These are phyloP conservation scores for Botia almorhae DNA, from an alignment of 2,797 vertebrate species.

Conservation along the genomic window DNA sequence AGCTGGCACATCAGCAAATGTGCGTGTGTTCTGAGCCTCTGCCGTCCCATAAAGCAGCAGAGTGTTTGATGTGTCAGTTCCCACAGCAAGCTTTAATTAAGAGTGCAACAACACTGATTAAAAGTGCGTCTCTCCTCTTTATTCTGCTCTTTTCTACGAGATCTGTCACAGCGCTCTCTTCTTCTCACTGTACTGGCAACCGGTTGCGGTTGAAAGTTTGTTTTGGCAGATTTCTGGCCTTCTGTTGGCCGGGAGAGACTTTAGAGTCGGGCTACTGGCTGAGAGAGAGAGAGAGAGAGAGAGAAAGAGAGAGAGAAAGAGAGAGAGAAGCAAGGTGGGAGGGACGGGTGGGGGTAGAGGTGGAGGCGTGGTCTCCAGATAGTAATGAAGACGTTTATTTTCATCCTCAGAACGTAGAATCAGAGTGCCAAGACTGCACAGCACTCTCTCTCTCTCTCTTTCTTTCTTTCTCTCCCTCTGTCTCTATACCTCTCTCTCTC, in stretches of 20 bases:
- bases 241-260: constrained; percentile 76
- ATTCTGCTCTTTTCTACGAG: constrained; percentile 10
- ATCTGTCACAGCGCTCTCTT: constrained; percentile 43
- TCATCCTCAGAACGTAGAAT: constrained; percentile 89
- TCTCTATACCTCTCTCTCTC: constrained; percentile 64
- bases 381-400: constrained; percentile 94
- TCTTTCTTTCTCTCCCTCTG: constrained; percentile 57
- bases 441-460: constrained; percentile 67
- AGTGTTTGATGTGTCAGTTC: constrained; percentile 72
- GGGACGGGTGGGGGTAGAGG: constrained; percentile 45
- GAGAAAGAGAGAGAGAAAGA: constrained; percentile 80
- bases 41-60: constrained; percentile 44
- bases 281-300: constrained; percentile 75
- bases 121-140: constrained; percentile 55
- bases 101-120: constrained; percentile 64
- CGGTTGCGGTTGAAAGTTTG: constrained; percentile 75
- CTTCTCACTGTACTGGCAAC: constrained; percentile 68
- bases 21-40: constrained; percentile 48
- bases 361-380: constrained; percentile 84
- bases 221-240: constrained; percentile 76
- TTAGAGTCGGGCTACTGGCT: constrained; percentile 88
- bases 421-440: constrained; percentile 78
- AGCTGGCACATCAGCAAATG: constrained; percentile 53
- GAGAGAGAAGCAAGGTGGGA: constrained; percentile 65
- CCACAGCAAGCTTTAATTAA: constrained; percentile 70